Base-by-base conservation (phyloP, 2,888 invertebrate genomes). In the Pachliopta kotzebuea region DNA sequence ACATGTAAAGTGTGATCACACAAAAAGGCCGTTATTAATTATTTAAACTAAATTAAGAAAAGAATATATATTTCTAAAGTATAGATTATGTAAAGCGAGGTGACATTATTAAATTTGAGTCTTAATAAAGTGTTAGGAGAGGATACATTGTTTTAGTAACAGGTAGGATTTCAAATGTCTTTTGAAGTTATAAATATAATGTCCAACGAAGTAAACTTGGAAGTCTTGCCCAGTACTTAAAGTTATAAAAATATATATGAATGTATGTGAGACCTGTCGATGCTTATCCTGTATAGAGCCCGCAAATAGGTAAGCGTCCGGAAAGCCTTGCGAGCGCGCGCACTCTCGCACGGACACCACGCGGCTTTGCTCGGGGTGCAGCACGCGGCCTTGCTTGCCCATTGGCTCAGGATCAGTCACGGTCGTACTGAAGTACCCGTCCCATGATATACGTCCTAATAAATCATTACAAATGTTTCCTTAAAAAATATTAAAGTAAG, bases 261-360 rank as follows among this genome's bases (percentile, higher is more conserved):
- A 45, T 45, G 18, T 45, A 45, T n/a, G n/a, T 45, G n/a, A 45
- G 67, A 97, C 95, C 93, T 96, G 97, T 78, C 96, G 86, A 78
- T 97, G 95, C 74, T 95, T 96, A 79, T 97, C 96, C 68, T 94
- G 89, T 71, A 96, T 92, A 68, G 90, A 93, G 50, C 97, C 97
- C 71, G 93, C 94, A 84, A 97, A 96, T 66, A 94, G 83, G 81
- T 95, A 96, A 0, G 92, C 88, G 85, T 97, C 62, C 93, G 75
- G 95, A 86, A 97, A 97, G 67, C 96, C 97, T 85, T 97, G 97
- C 24, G 96, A 96, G 67, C 97, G 92, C 17, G 97, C 97, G 83
- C 96, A 97, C 83, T 97, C 97, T 17, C 97, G 86, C 17, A 97
- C 96, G 67, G 96, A 96, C n/a, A 97, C 96, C 0, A 97, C 95